These are phyloP conservation scores for Nannospalax galili DNA, from an alignment of 2,113 vertebrate species.

Conservation along the genomic window DNA sequence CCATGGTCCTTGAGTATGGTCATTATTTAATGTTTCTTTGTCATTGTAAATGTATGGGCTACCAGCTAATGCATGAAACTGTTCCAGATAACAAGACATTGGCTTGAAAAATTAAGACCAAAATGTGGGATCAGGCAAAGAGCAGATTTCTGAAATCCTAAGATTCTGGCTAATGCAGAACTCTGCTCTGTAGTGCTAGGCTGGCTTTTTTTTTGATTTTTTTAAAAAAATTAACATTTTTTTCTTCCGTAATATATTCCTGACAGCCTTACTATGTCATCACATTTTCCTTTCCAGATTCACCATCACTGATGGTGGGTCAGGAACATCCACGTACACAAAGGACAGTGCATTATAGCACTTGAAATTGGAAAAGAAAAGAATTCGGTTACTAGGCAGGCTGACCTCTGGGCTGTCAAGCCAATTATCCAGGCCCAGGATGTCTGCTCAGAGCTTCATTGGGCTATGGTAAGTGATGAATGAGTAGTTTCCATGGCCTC, in stretches of 20 bases:
- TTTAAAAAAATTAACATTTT: too few relatives aligned
- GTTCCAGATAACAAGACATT: neutral
- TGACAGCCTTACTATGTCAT: neutral
- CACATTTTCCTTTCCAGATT: conserved; percentile 42
- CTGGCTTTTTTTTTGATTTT: neutral
- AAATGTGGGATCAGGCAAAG: neutral
- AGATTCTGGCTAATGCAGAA: neutral
- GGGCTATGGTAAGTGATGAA: conserved; percentile 45
- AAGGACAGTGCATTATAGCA: neutral
- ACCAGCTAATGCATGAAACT: conserved; percentile 22
- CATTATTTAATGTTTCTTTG: conserved; percentile 56
- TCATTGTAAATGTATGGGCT: conserved; percentile 26
- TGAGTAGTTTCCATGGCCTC: conserved; percentile 51
- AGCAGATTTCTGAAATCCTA: neutral
- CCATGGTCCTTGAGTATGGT: neutral
- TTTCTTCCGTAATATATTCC: neutral
- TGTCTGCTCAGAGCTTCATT: conserved; percentile 35
- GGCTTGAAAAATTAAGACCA: neutral
- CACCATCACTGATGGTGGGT: neutral
- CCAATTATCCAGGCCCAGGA: conserved; percentile 40
- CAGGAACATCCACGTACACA: conserved; percentile 11
- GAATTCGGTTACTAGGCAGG: conserved; percentile 44
- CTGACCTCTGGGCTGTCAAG: conserved; percentile 57
- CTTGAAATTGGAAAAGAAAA: conserved; percentile 39
- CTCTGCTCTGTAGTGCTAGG: neutral